Evolutionary conservation across 2,113 vertebrate species (phyloP), one percentile per base, ranked within the genome.

Genomic region (Solenodon paradoxus): DNA sequence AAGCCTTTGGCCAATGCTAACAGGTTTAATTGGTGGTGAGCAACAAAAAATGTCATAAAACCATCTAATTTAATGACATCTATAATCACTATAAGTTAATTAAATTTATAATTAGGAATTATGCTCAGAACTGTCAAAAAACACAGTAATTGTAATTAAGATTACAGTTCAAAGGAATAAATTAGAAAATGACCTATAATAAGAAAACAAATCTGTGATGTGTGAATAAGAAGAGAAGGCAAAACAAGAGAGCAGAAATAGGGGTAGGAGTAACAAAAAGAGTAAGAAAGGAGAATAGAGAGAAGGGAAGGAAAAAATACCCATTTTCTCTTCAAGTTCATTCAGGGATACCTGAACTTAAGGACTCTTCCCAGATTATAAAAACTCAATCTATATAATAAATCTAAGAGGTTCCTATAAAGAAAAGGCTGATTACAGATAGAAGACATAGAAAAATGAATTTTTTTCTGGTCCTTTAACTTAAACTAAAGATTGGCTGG

Each of bases 71-170:
- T 94, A 69, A 78, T 71, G 9, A 78, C 5, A 11, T 72, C 26
- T 89, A 84, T 35, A 84, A 63, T 77, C 40, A 93, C 24, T 78
- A 45, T 28, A 40, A 20, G 3, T 79, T 89, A 81, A 72, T 63
- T 38, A 94, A 68, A 75, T 74, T 96, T 82, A 42, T 32, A 83
- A 51, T 72, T 64, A 95, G 24, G 51, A 71, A 84, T n/a, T n/a
- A n/a, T n/a, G n/a, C n/a, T n/a, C n/a, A n/a, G n/a, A n/a, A 88
- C 10, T 78, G 7, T 85, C 45, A 93, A 92, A 80, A 81, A 92
- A 90, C 61, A 59, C 28, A 89, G 42, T 71, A 87, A 92, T 10
- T 88, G 8, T 57, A 85, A 66, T 59, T 77, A 69, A 88, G 82
- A 64, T 90, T 80, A 79, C 9, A 90, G n/a, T 91, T 91, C 20